Evolutionary conservation across 2,888 invertebrate genomes (phyloP).

Genomic region (Tholera decimalis): DNA sequence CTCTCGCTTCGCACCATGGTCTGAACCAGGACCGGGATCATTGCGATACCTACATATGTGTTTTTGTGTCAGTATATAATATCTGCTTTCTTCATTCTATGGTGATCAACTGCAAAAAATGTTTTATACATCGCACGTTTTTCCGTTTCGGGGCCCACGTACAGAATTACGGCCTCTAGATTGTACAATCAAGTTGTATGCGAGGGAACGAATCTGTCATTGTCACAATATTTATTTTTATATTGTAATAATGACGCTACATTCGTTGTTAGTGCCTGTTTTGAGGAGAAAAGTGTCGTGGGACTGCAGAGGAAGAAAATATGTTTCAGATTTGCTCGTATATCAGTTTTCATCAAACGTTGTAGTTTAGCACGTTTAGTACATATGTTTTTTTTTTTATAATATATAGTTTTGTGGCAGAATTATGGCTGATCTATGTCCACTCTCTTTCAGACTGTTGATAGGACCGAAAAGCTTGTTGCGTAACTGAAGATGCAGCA

Average conservation of each 20-base stretch:
- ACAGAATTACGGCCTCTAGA: constrained; percentile 32
- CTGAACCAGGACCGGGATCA: too few relatives aligned
- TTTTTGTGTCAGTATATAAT: background rate
- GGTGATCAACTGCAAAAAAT: constrained; percentile 54
- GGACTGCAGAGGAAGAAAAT: background rate
- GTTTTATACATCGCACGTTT: constrained; percentile 50
- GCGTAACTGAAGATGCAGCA: background rate
- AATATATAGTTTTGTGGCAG: too few relatives aligned
- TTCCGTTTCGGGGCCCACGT: constrained; percentile 43
- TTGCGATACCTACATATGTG: too few relatives aligned
- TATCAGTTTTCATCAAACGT: background rate
- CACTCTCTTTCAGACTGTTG: too few relatives aligned
- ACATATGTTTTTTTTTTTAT: background rate
- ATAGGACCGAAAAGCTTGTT: background rate
- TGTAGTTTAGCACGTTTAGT: background rate
- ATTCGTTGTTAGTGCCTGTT: constrained; percentile 29
- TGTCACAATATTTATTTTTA: constrained; percentile 37
- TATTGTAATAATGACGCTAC: constrained; percentile 47
- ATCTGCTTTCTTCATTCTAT: constrained; percentile 1
- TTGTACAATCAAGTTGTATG: constrained; percentile 56
- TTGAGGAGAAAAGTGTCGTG: background rate
- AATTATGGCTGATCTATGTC: too few relatives aligned
- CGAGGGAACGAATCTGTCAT: constrained; percentile 54
- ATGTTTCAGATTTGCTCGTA: background rate
- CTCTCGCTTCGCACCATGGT: too few relatives aligned